phyloP scores from a whole-genome alignment of 1,140 invertebrate species.

The Cardiocondyla obscurior region DNA sequence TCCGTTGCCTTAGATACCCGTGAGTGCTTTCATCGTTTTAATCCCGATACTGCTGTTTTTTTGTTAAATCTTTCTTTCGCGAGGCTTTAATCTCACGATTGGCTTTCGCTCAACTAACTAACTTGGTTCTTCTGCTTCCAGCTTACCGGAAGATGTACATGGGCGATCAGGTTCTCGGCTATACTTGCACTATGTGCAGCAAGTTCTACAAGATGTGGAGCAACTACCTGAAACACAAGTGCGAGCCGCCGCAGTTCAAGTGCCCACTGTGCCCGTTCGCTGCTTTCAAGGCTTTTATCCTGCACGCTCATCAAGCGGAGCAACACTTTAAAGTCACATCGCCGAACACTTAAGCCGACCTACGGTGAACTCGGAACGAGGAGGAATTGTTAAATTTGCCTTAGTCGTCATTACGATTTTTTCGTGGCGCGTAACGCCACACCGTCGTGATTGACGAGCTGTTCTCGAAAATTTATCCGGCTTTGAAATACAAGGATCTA shows the following conservation, averaged over 20 bases:
- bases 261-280: constrained; percentile 82
- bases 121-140: constrained; percentile 78
- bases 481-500: not conserved
- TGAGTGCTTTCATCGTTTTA: constrained; percentile 23
- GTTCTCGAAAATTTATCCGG: not conserved
- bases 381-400: constrained; percentile 56
- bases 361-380: not conserved
- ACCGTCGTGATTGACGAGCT: not conserved
- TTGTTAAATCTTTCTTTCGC: constrained; percentile 33
- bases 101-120: constrained; percentile 19
- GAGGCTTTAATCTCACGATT: not conserved
- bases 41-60: constrained; percentile 34
- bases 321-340: constrained; percentile 82
- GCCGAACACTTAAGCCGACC: constrained; percentile 75
- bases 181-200: constrained; percentile 83
- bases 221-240: constrained; percentile 84
- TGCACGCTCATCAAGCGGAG: constrained; percentile 83
- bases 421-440: not conserved
- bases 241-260: constrained; percentile 83
- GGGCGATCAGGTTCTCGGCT: constrained; percentile 83
- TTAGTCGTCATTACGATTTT: constrained; percentile 56
- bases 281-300: constrained; percentile 83
- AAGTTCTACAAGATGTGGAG: constrained; percentile 85
- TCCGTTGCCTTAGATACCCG: not conserved
- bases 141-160: constrained; percentile 84